Evolutionary conservation across 2,113 vertebrate species (phyloP), one percentile per base, ranked within the genome.

Genomic region (Microtus ochrogaster): DNA sequence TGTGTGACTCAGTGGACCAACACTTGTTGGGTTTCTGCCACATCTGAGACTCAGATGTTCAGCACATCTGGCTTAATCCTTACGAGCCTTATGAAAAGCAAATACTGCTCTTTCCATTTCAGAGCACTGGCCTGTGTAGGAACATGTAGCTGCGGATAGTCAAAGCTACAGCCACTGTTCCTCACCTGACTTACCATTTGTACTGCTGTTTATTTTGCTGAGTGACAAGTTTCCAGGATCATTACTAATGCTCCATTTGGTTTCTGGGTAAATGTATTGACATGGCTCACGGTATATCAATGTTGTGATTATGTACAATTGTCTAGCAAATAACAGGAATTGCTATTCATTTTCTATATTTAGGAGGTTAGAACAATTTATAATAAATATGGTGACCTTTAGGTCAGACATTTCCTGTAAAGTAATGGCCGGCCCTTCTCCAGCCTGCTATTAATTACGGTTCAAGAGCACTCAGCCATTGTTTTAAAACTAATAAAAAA

Each of bases 401-500:
- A 93, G 94, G 97, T 94, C 89, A 97, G 94, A 74, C 72, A 98
- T 94, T 98, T 98, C 98, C 96, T 98, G 96, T 97, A 92, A 95
- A 97, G 97, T 98, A 97, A 98, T 98, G 97, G 97, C 92, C 94
- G 96, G 94, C 73, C 41, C 65, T 94, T 93, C 74, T 97, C 93
- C 65, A 97, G 90, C 96, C 96, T 92, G 78, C 97, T 98, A 96
- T 98, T 98, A 98, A 97, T 97, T 97, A 63, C 93, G 90, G 96
- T 91, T 88, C 89, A 94, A 96, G 95, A 96, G 98, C 79, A 98
- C 90, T 98, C 92, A 98, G 96, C 85, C 92, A 95, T 98, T 98
- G 97, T 96, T 98, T 98, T 97, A 97, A 98, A 97, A 97, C 92
- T 97, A 96, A 95, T 97, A 97, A 90, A 96, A 97, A 93, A 87